Percentiles rank a stretch among this genome's conserved stretches.
These are phyloP conservation scores for Drosophila oshimai DNA, from an alignment of 1,140 invertebrate genomes.

Conservation along the genomic window DNA sequence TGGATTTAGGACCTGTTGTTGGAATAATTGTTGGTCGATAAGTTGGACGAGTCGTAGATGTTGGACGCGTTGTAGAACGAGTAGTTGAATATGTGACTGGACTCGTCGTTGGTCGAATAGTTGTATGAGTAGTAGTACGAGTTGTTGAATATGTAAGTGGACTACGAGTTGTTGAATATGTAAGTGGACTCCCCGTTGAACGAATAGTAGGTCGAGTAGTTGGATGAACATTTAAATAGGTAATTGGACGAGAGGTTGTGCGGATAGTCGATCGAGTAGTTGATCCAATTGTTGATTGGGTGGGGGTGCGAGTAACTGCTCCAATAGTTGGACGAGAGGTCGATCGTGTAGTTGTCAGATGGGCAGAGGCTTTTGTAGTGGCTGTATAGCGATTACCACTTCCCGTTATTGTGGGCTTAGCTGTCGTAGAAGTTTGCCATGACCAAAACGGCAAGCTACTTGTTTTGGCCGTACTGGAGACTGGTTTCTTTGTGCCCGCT, in stretches of 20 bases:
- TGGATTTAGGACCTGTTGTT: neutral
- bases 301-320: neutral
- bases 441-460: slow-evolving; percentile 28
- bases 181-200: neutral
- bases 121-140: neutral
- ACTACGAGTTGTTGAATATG: neutral
- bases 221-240: neutral
- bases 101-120: neutral
- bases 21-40: neutral
- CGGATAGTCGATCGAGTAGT: neutral
- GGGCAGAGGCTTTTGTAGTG: slow-evolving; percentile 1
- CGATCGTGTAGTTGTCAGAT: slow-evolving; percentile 2
- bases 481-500: slow-evolving; percentile 24
- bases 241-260: neutral
- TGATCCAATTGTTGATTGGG: neutral
- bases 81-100: too few species aligned
- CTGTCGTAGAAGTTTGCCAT: slow-evolving; percentile 29
- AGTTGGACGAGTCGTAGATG: neutral
- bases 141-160: neutral
- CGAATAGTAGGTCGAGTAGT: neutral
- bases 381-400: slow-evolving; percentile 8
- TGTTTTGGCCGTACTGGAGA: slow-evolving; percentile 3
- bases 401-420: slow-evolving; percentile 28
- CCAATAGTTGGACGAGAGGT: neutral
- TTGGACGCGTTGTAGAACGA: neutral